Base-by-base conservation (phyloP, 2,888 invertebrate species). In the Xanthostigma xanthostigma region DNA sequence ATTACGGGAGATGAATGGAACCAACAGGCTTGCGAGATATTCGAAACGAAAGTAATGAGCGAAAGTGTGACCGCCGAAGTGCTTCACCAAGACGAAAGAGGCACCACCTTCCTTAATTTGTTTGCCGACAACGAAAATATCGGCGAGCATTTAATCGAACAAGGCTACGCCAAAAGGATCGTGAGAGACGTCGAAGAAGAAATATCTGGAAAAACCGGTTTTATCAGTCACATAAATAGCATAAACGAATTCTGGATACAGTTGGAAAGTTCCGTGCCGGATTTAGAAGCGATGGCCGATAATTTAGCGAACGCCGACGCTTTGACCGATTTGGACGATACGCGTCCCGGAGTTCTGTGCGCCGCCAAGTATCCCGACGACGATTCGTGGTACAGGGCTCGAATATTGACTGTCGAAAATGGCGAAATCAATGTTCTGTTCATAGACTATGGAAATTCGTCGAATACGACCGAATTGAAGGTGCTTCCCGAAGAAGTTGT, bases 201-300 rank as follows among this genome's bases (percentile, higher is more conserved):
- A 1, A 67, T 67, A 48, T 74, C 72, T 36, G 76, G 66, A 35
- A 71, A 73, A 54, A 75, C 73, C 9, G 82, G 81, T 10, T 79
- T 76, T 58, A 71, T 86, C 2, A 79, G 80, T 57, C 79, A 80
- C 56, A 70, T 78, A 1, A 78, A 79, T 57, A 78, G 81, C 0
- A 73, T 81, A 0, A 74, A 75, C 27, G 82, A 86, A 54, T 87
- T 88, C 61, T 86, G 84, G 67, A 70, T 88, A 8, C 86, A 83
- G 54, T 64, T 78, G 52, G 84, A 84, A 57, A 75, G 77, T n/a
- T 68, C 71, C 11, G 65, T 72, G 0, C 60, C 70, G 2, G 73
- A 75, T 51, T 62, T 82, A 8, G 78, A 80, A 57, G 73, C 73
- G 58, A 72, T 83, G n/a, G 72, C 74, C 1, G 75, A 76, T 41